These are phyloP conservation scores for Caenorhabditis afra DNA, from an alignment of 2,888 invertebrate species.

Conservation along the genomic window DNA sequence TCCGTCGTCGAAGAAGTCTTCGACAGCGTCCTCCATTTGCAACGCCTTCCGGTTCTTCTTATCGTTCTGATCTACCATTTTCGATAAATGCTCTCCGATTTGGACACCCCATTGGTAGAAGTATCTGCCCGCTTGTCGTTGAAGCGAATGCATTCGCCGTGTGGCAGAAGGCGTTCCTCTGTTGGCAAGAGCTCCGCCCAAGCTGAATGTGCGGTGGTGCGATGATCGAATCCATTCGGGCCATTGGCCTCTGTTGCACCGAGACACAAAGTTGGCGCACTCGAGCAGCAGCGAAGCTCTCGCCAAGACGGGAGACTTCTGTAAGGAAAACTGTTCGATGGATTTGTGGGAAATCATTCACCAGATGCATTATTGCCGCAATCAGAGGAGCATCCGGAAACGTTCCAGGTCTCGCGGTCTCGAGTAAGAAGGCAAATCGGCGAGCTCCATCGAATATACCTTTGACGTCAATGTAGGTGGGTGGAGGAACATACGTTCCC, in stretches of 20 bases:
- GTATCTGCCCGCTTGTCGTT: conserved; percentile 94
- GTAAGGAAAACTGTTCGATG: conserved; percentile 78
- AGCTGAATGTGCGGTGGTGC: conserved; percentile 62
- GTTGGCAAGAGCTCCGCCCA: conserved; percentile 80
- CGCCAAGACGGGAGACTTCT: conserved; percentile 94
- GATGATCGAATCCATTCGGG: conserved; percentile 86
- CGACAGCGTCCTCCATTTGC: conserved; percentile 84
- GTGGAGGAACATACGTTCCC: conserved; percentile 66
- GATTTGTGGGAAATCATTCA: conserved; percentile 82
- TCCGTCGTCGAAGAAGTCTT: conserved; percentile 97
- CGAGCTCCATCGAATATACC: conserved; percentile 88
- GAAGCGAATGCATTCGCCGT: conserved; percentile 85
- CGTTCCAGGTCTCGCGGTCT: conserved; percentile 95
- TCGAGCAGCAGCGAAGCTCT: conserved; percentile 93
- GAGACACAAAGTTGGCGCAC: conserved; percentile 95
- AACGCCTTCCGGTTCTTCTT: conserved; percentile 81
- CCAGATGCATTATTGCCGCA: conserved; percentile 94
- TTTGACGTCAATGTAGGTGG: conserved; percentile 60
- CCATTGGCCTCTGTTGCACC: conserved; percentile 98
- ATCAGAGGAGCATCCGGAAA: conserved; percentile 96
- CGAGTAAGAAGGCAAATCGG: conserved; percentile 91
- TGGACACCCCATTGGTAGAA: conserved; percentile 96
- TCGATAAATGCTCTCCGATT: conserved; percentile 90
- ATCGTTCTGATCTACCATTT: conserved; percentile 85
- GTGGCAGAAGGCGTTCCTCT: conserved; percentile 79